These are phyloP conservation scores for Pantherophis alleghaniensis DNA, from an alignment of 2,797 vertebrate species.

Conservation along the genomic window DNA sequence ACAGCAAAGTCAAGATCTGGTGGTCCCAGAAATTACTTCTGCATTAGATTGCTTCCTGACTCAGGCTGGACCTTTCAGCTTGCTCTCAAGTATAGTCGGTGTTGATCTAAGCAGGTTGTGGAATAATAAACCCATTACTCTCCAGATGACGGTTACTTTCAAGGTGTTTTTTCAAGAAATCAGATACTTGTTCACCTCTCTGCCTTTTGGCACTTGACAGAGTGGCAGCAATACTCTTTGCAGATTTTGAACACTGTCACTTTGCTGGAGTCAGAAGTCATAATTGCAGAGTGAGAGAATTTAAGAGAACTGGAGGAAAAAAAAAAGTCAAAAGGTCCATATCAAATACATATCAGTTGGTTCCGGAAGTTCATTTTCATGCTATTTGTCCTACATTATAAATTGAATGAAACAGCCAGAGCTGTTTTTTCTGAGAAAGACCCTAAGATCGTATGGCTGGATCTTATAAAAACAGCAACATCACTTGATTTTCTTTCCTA, in stretches of 20 bases:
- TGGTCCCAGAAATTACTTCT: not conserved
- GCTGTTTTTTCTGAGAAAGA: not conserved
- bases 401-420: not conserved
- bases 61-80: not conserved
- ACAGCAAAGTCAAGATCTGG: not conserved
- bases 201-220: not conserved
- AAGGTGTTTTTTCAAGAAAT: not conserved
- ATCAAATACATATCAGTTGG: not conserved
- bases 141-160: not conserved
- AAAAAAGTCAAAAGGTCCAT: not conserved
- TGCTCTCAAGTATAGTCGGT: not conserved
- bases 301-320: not conserved
- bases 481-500: not conserved
- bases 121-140: not conserved
- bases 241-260: not conserved
- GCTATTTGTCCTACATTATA: not conserved
- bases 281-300: not conserved
- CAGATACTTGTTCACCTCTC: not conserved
- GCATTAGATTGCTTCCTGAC: not conserved
- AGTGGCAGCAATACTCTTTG: not conserved
- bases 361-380: not conserved
- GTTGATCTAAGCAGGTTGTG: not conserved
- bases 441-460: not conserved
- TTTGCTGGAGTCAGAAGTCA: not conserved
- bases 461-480: not conserved